Evolutionary conservation across 2,797 vertebrate species (phyloP), one percentile per base, ranked within the genome.

Genomic region (Echiichthys vipera): DNA sequence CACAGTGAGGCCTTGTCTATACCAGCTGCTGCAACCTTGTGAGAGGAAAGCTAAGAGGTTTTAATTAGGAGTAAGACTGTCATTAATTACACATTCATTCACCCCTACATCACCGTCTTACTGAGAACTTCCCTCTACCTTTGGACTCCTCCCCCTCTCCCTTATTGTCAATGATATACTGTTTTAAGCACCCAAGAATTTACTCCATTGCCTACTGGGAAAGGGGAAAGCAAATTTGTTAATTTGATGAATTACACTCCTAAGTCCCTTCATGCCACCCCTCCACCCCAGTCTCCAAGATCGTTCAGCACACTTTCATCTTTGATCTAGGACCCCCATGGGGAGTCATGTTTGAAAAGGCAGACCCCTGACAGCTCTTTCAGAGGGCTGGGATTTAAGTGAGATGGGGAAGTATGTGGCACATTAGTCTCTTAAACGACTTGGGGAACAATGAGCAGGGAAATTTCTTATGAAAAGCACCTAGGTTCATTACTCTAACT

Each of bases 51-150:
- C 93, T 96, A 96, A 97, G 95, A 95, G 95, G 94, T 97, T 97
- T 98, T 97, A 98, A 98, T 98, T 98, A 97, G 95, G 94, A 95
- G 92, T 95, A 93, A 95, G 93, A 95, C 91, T 85, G 93, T 86
- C 95, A 95, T 96, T 97, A 96, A 97, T 98, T 97, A 97, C 91
- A 88, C 84, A 80, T 92, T 91, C 80, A 56, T 89, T 87, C 76
- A 80, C 37, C 17, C 73, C 84, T 77, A 61, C 83, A 84, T 86
- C 84, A 72, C 74, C 65, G 79, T 90, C 87, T 81, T 61, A 67
- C 82, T 4, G 20, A 74, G 68, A 84, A 77, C 73, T 75, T 80
- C 68, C 66, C 62, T 43, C 71, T 77, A 54, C 75, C 72, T 64
- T 62, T 29, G 57, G 74, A 70, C 77, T 78, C 84, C 78, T 61